Conservation (phyloP, 2,113 vertebrate genomes). For the Salminus brasiliensis region DNA sequence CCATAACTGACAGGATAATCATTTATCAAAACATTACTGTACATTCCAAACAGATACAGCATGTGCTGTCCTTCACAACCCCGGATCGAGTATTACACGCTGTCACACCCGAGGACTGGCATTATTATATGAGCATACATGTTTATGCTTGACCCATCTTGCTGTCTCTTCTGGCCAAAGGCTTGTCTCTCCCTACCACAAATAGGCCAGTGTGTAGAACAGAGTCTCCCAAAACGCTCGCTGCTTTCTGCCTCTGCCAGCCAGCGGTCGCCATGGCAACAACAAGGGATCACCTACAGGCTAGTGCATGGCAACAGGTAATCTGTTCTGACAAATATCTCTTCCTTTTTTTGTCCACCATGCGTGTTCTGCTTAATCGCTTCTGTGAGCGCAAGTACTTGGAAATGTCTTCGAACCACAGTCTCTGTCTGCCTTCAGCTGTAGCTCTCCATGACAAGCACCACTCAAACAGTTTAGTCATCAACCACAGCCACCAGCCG, state of each 20-base stretch:
- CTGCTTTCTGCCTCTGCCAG: constrained; percentile 17
- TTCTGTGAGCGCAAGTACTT: neutral
- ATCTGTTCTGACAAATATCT: constrained; percentile 44
- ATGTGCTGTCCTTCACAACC: constrained; percentile 1
- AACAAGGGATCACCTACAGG: constrained; percentile 41
- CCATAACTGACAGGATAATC: neutral
- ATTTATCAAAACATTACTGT: neutral
- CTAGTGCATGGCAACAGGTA: constrained; percentile 52
- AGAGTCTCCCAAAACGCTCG: neutral
- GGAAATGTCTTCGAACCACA: neutral
- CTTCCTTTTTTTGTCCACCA: neutral
- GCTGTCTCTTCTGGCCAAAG: constrained; percentile 15
- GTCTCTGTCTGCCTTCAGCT: neutral
- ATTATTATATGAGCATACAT: constrained; percentile 34
- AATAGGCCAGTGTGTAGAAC: constrained; percentile 11
- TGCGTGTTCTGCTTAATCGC: neutral
- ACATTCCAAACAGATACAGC: neutral
- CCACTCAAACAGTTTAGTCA: neutral
- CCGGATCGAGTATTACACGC: constrained; percentile 2
- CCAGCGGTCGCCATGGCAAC: constrained; percentile 52
- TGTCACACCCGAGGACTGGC: constrained; percentile 4
- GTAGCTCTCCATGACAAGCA: neutral
- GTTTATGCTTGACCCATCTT: constrained; percentile 41
- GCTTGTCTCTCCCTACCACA: constrained; percentile 28
- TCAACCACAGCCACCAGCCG: neutral